Conservation (phyloP, 2,797 vertebrate genomes). For the Ciconia nigra region DNA sequence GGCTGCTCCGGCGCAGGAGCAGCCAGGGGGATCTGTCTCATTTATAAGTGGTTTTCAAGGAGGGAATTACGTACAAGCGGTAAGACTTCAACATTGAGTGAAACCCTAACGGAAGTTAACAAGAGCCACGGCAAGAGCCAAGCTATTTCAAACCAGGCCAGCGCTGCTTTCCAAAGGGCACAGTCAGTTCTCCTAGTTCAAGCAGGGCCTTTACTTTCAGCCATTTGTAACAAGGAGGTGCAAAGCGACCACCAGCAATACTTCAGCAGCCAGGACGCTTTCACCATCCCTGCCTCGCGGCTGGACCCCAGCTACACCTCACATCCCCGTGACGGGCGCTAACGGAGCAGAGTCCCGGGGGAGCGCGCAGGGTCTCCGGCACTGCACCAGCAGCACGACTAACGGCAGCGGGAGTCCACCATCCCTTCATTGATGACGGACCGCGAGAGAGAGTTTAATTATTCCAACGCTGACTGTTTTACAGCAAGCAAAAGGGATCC, state of each 20-base stretch:
- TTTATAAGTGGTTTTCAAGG: not conserved
- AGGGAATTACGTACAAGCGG: not conserved
- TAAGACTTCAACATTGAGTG: not conserved
- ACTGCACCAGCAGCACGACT: not conserved
- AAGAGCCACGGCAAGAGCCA: not conserved
- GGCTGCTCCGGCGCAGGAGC: not conserved
- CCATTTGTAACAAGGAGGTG: not conserved
- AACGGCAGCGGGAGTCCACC: fast-evolving
- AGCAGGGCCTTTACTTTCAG: not conserved
- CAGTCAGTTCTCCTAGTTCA: not conserved
- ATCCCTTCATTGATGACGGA: fast-evolving
- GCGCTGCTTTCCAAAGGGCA: not conserved
- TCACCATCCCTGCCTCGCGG: not conserved
- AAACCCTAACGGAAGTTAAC: not conserved
- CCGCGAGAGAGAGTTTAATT: not conserved
- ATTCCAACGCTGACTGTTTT: not conserved
- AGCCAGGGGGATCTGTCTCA: not conserved
- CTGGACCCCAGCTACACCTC: not conserved
- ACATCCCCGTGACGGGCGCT: fast-evolving
- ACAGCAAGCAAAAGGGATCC: not conserved
- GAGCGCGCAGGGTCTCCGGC: fast-evolving
- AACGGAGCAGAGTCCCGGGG: not conserved
- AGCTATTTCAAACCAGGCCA: not conserved
- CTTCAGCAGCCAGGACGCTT: not conserved
- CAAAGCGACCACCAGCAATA: not conserved